These are phyloP conservation scores for Rhombomys opimus DNA, from an alignment of 2,113 vertebrate genomes.

Conservation along the genomic window DNA sequence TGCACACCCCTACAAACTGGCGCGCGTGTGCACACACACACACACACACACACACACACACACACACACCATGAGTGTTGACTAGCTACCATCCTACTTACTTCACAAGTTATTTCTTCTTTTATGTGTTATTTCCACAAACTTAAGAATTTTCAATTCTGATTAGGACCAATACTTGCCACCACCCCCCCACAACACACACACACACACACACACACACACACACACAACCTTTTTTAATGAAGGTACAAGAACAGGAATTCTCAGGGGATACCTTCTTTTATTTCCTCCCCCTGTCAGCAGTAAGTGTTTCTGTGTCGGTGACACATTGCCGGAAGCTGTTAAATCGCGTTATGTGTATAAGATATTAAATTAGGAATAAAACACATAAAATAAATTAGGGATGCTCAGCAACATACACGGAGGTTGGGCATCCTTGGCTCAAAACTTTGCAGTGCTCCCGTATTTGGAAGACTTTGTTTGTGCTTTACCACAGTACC, in stretches of 20 bases:
- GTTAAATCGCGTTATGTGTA: background rate
- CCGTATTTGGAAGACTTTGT: too few relatives aligned
- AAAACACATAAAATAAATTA: background rate
- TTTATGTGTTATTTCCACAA: background rate
- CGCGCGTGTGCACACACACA: too few relatives aligned
- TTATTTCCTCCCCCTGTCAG: background rate
- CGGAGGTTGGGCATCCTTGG: background rate
- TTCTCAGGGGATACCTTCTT: background rate
- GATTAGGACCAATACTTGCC: background rate
- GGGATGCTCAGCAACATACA: background rate
- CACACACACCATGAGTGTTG: background rate
- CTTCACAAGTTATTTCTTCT: background rate
- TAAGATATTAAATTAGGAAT: background rate
- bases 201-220: too few relatives aligned
- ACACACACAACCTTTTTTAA: background rate
- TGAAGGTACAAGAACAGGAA: background rate
- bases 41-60: background rate
- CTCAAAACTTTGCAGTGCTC: background rate
- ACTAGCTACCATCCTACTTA: background rate
- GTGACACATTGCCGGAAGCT: background rate
- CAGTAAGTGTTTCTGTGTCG: background rate
- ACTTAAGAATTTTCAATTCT: background rate
- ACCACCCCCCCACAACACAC: too few relatives aligned
- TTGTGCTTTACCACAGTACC: too few relatives aligned
- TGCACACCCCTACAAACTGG: background rate